These are phyloP conservation scores for Taenaris catops DNA, from an alignment of 2,888 invertebrate species.

Conservation along the genomic window DNA sequence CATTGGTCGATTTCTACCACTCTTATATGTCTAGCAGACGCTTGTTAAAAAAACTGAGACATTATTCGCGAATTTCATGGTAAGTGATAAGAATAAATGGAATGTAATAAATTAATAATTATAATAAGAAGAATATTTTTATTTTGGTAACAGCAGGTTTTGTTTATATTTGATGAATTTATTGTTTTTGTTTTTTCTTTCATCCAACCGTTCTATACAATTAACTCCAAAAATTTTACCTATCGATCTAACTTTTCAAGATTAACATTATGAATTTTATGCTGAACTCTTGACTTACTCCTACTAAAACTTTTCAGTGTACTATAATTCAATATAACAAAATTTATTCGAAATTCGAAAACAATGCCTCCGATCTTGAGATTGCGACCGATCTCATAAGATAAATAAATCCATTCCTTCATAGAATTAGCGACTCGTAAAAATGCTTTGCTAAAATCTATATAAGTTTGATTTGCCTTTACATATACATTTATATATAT, in stretches of 20 bases:
- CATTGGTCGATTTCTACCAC: constrained; percentile 74
- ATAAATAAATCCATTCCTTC: constrained; percentile 57
- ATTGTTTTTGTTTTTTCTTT: too few species aligned
- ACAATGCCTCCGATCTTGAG: constrained; percentile 69
- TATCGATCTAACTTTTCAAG: constrained; percentile 1
- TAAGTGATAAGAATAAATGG: constrained; percentile 8
- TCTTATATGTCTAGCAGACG: constrained; percentile 74
- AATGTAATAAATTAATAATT: constrained; percentile 11
- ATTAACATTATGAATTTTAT: not conserved
- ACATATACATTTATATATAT: constrained; percentile 38
- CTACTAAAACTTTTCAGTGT: constrained; percentile 1
- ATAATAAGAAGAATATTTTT: not conserved
- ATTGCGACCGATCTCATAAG: constrained; percentile 67
- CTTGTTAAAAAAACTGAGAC: constrained; percentile 63
- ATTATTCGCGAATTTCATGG: constrained; percentile 53
- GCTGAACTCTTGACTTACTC: not conserved
- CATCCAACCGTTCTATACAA: too few species aligned
- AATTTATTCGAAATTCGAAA: constrained; percentile 43
- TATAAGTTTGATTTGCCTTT: constrained; percentile 54
- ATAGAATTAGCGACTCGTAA: constrained; percentile 75
- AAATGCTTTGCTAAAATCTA: constrained; percentile 61
- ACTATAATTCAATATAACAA: constrained; percentile 3
- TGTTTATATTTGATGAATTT: not conserved
- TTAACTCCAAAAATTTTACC: not conserved
- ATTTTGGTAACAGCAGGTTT: not conserved